phyloP scores from a whole-genome alignment of 2,113 vertebrate species.

The Micromys minutus region DNA sequence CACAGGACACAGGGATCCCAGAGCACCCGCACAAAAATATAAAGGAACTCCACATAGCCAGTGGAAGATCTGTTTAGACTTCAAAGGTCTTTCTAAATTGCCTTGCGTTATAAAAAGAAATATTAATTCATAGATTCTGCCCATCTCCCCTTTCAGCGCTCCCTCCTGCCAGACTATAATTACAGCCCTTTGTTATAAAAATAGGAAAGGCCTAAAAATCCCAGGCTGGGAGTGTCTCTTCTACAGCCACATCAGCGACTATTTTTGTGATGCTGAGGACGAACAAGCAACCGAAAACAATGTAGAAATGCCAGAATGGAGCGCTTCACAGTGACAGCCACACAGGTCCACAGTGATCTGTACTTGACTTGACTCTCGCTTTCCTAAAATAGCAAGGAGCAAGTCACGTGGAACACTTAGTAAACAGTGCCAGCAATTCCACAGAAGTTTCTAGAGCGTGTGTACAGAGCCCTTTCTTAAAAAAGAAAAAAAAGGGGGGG shows the following conservation, averaged over 20 bases:
- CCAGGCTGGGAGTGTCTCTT: not conserved
- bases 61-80: not conserved
- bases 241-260: not conserved
- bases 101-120: not conserved
- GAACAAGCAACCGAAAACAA: not conserved
- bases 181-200: conserved; percentile 53
- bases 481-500: accelerated
- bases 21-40: accelerated
- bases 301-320: not conserved
- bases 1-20: not conserved
- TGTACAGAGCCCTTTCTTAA: accelerated
- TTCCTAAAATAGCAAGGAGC: not conserved
- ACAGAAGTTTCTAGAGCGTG: not conserved
- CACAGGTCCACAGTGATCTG: not conserved
- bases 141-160: not conserved
- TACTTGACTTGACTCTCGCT: not conserved
- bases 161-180: conserved; percentile 52
- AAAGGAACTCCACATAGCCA: not conserved
- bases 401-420: not conserved
- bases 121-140: not conserved
- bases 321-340: accelerated
- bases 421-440: not conserved
- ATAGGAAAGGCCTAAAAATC: conserved; percentile 27
- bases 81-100: conserved; percentile 29
- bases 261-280: not conserved